Evolutionary conservation across 2,113 vertebrate species (phyloP), one percentile per base, ranked within the genome.

Genomic region (Psephotus haematonotus): DNA sequence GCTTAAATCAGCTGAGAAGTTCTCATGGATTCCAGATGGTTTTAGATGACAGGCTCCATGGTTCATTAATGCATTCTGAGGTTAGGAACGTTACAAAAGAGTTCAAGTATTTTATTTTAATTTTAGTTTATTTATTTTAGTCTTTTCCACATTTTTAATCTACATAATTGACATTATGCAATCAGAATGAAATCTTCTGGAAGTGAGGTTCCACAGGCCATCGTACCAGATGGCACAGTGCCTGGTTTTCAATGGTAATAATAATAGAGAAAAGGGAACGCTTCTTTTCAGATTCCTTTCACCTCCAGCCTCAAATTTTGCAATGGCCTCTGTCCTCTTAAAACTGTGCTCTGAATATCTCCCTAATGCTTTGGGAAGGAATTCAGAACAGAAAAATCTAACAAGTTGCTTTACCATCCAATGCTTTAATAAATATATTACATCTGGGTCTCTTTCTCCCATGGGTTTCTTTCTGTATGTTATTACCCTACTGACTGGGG

Each of bases 101-200:
- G 76, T 86, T 92, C 24, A 71, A 64, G n/a, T 80, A 13, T 44
- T 81, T 62, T 52, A 39, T 68, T 93, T 65, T 72, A 46, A 60
- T 91, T 94, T 76, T 50, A 29, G 43, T 60, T 55, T 80, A 39
- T 91, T 92, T 88, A 44, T 74, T 92, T 90, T 74, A 70, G 41
- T 88, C 3, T 44, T 94, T 90, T 91, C 63, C 76, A 67, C 37
- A 25, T 77, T 88, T 91, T 89, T 77, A 90, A 90, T 92, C 55
- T 79, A 37, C 43, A 65, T 83, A 93, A 84, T 53, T 90, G 62
- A 55, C 64, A 68, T 86, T 81, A 75, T 52, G 15, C 69, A 92
- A 86, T 88, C 67, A 78, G 50, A 92, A 90, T 75, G 81, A 95
- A 92, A 90, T 93, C 52, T 77, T 90, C 59, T 71, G 65, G 68